phyloP scores from a whole-genome alignment of 2,797 vertebrate genomes.

The Petrocephalus schoutedeni region DNA sequence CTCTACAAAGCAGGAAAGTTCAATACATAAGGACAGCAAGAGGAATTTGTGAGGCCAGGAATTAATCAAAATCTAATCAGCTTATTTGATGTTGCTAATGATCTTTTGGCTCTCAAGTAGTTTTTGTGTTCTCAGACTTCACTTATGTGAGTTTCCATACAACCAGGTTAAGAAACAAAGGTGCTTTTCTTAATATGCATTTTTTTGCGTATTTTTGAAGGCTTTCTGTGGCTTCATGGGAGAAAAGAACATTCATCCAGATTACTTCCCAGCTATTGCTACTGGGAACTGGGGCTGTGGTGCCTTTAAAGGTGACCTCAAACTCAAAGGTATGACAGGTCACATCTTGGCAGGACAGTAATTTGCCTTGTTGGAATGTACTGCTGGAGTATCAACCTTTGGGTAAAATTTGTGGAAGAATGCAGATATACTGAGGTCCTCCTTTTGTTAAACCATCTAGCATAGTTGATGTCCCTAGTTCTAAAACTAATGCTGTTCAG shows the following conservation, averaged over 20 bases:
- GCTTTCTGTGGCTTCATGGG: constrained; percentile 58
- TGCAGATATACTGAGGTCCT: neutral
- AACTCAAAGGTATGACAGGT: constrained; percentile 60
- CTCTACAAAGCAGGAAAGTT: neutral
- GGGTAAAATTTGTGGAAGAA: neutral
- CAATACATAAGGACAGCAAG: neutral
- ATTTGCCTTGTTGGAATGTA: neutral
- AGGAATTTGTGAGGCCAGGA: neutral
- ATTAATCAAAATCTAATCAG: neutral
- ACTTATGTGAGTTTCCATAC: neutral
- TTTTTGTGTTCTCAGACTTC: neutral
- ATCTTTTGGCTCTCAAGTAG: neutral
- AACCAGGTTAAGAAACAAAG: neutral
- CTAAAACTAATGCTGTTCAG: neutral
- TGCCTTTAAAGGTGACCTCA: constrained; percentile 57
- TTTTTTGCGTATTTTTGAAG: constrained; percentile 38
- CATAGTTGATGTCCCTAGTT: neutral
- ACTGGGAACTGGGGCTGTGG: constrained; percentile 71
- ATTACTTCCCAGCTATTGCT: constrained; percentile 48
- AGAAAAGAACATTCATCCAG: rapidly evolving
- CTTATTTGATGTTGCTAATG: neutral
- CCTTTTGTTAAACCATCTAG: neutral
- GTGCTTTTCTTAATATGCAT: neutral
- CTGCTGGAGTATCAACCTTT: neutral
- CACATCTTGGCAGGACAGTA: neutral